These are phyloP conservation scores for Rugalucina vietnamica DNA, from an alignment of 2,888 invertebrate genomes.

Conservation along the genomic window DNA sequence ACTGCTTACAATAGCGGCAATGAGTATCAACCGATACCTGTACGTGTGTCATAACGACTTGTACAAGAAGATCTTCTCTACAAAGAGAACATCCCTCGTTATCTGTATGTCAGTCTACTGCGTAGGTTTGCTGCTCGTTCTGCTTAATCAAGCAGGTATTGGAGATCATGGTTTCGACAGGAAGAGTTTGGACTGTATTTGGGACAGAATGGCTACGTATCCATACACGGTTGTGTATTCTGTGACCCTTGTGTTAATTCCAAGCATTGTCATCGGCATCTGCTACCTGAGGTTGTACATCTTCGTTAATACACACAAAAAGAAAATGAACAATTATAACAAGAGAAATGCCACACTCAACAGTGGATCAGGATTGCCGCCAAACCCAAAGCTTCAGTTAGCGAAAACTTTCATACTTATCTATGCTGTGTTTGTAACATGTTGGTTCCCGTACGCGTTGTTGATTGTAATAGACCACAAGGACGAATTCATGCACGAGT, in stretches of 20 bases:
- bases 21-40: slow-evolving; percentile 66
- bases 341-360: background rate
- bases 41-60: slow-evolving; percentile 58
- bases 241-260: slow-evolving; percentile 53
- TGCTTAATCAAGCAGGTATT: slow-evolving; percentile 65
- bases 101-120: slow-evolving; percentile 56
- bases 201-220: slow-evolving; percentile 67
- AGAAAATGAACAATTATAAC: background rate
- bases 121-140: slow-evolving; percentile 61
- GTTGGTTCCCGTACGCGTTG: slow-evolving; percentile 67
- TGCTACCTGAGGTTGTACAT: slow-evolving; percentile 57
- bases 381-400: slow-evolving; percentile 24
- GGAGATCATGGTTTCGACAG: slow-evolving; percentile 68
- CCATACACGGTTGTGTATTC: slow-evolving; percentile 67
- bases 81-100: slow-evolving; percentile 31
- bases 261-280: slow-evolving; percentile 50
- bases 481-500: slow-evolving; percentile 47
- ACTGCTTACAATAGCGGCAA: slow-evolving; percentile 59
- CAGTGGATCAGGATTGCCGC: background rate
- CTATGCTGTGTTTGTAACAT: slow-evolving; percentile 56
- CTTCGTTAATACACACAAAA: background rate
- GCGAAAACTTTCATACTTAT: slow-evolving; percentile 62
- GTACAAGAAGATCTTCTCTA: slow-evolving; percentile 58
- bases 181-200: slow-evolving; percentile 68
- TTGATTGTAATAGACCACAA: slow-evolving; percentile 53